Percentiles rank a stretch among this genome's conserved stretches.
phyloP scores from a whole-genome alignment of 2,113 vertebrate species.

The Acrocephalus kingi region DNA sequence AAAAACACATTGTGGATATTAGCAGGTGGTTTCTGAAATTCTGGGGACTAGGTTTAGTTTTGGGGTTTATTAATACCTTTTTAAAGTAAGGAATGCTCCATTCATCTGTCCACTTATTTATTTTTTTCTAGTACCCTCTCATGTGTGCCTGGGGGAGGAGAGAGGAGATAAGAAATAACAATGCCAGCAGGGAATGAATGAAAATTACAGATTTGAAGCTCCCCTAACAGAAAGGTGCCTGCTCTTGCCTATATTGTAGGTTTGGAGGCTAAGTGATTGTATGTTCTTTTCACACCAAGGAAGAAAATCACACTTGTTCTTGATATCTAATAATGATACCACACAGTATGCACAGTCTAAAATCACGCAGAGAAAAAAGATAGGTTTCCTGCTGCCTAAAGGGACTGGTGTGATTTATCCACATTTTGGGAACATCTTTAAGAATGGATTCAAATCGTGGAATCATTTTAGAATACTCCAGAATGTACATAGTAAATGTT shows the following conservation, averaged over 20 bases:
- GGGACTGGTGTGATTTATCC: not conserved
- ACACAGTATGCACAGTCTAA: slow-evolving; percentile 26
- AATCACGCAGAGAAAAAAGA: slow-evolving; percentile 52
- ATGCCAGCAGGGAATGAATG: slow-evolving; percentile 3
- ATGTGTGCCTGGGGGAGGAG: not conserved
- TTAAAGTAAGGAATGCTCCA: not conserved
- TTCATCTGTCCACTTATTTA: not conserved
- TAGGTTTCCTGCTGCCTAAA: slow-evolving; percentile 11
- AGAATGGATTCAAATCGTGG: not conserved
- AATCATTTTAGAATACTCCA: not conserved
- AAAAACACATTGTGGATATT: not conserved
- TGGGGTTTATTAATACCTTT: not conserved
- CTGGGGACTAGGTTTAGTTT: not conserved
- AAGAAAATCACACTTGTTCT: slow-evolving; percentile 50
- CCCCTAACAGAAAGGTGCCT: slow-evolving; percentile 2
- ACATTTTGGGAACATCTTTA: not conserved
- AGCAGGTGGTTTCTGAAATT: not conserved
- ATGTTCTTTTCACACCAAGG: slow-evolving; percentile 63
- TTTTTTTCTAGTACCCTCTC: slow-evolving; percentile 6
- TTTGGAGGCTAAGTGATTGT: slow-evolving; percentile 44
- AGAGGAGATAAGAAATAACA: not conserved
- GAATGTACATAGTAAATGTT: not conserved
- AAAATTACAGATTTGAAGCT: slow-evolving; percentile 32
- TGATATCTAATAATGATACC: slow-evolving; percentile 32
- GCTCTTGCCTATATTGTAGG: slow-evolving; percentile 17